Evolutionary conservation across 2,797 vertebrate genomes (phyloP).

Genomic region (Morus bassanus): DNA sequence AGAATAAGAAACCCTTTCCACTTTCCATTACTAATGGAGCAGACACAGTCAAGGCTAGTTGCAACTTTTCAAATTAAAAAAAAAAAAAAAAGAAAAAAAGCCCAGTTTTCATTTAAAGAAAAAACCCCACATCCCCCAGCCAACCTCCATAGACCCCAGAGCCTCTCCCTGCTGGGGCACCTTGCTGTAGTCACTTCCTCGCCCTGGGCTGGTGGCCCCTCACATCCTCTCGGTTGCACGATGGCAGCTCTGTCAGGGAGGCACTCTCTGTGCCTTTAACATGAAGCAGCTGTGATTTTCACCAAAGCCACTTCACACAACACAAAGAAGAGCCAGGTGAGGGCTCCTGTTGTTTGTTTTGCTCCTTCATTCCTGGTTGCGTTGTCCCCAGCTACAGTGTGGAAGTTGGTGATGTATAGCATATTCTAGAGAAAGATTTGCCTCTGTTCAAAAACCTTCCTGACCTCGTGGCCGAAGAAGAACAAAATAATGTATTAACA

Average conservation of each 20-base stretch:
- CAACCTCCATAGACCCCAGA: accelerated
- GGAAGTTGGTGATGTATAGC: conserved; percentile 13
- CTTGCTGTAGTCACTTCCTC: neutral
- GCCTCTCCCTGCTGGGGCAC: neutral
- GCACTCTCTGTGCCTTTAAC: neutral
- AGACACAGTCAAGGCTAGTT: neutral
- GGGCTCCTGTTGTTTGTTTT: neutral
- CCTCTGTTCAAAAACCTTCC: conserved; percentile 63
- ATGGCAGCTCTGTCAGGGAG: neutral
- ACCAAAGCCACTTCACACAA: neutral
- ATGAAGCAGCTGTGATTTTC: neutral
- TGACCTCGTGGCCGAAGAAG: conserved; percentile 75
- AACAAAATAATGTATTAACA: conserved; percentile 77
- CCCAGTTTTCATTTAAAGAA: neutral
- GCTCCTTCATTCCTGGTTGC: neutral
- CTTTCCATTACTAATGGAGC: neutral
- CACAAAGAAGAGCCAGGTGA: neutral
- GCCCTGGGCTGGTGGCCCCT: neutral
- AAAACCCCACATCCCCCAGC: neutral
- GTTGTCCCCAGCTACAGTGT: neutral
- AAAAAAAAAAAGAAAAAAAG: too few species aligned
- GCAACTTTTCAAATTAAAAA: neutral
- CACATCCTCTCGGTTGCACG: neutral
- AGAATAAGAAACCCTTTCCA: neutral
- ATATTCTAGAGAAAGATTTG: conserved; percentile 60